Conservation (phyloP, 1,140 invertebrate genomes). For the Palaemon carinicauda region DNA sequence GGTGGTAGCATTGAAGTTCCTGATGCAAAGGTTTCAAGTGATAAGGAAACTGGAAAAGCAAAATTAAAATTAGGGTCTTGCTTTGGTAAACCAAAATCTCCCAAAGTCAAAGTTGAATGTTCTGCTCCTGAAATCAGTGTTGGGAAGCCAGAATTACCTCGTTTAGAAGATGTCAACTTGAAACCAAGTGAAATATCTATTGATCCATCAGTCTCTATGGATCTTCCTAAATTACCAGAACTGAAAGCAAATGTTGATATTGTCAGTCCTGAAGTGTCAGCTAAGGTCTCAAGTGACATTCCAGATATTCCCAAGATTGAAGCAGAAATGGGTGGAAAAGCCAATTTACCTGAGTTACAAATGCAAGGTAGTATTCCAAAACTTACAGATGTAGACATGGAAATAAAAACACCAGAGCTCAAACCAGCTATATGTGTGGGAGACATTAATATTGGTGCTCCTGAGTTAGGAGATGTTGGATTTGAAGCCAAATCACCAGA, state of each 20-base stretch:
- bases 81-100: constrained; percentile 10
- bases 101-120: constrained; percentile 4
- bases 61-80: background rate
- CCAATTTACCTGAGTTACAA: background rate
- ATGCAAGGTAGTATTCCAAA: background rate
- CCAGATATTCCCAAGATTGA: background rate
- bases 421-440: background rate
- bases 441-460: background rate
- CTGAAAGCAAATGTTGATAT: background rate
- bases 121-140: background rate
- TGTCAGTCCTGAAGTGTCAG: background rate
- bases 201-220: background rate
- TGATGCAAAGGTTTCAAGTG: background rate
- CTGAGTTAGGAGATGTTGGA: background rate
- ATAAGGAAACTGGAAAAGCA: background rate
- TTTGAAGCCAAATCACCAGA: background rate
- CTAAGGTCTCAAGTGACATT: background rate
- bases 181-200: background rate
- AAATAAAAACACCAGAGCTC: background rate
- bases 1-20: background rate
- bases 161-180: background rate
- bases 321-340: constrained; percentile 6
- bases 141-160: background rate
- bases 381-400: background rate
- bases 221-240: constrained; percentile 15